Conservation (phyloP, 2,888 invertebrate genomes). For the Rugalucina vietnamica region DNA sequence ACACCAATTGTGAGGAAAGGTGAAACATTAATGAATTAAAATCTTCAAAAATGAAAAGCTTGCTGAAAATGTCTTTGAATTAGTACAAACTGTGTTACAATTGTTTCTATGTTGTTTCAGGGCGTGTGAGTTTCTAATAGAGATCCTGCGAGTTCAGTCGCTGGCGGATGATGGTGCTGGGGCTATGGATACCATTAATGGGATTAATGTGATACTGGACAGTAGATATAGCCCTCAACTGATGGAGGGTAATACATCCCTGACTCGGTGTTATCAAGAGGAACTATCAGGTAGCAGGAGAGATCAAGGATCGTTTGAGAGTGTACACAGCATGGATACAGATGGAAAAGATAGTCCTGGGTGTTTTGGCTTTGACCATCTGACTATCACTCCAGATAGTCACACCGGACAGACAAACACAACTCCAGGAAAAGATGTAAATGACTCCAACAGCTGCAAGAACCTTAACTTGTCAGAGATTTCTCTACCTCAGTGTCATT, state of each 20-base stretch:
- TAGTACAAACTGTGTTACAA: too few relatives aligned
- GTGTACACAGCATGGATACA: background rate
- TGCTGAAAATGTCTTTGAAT: too few relatives aligned
- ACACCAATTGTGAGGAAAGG: too few relatives aligned
- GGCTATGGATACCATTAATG: constrained; percentile 38
- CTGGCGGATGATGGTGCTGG: constrained; percentile 38
- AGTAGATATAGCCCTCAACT: too few relatives aligned
- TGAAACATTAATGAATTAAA: too few relatives aligned
- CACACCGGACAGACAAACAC: background rate
- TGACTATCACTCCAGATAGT: constrained; percentile 12
- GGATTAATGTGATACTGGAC: constrained; percentile 33
- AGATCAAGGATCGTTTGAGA: too few relatives aligned
- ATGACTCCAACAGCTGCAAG: constrained; percentile 37
- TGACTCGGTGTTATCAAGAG: too few relatives aligned
- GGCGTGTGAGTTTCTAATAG: constrained; percentile 67
- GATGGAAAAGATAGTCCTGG: background rate
- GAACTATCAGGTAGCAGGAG: too few relatives aligned
- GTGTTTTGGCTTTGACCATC: constrained; percentile 52
- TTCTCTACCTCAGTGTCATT: constrained; percentile 43
- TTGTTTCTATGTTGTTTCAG: constrained; percentile 55
- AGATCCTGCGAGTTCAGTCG: constrained; percentile 56
- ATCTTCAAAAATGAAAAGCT: too few relatives aligned
- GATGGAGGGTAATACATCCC: too few relatives aligned
- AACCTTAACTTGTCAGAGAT: constrained; percentile 40
- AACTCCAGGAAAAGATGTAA: constrained; percentile 43